Base-by-base conservation (phyloP, 2,888 invertebrate species). In the Sinohyriopsis cumingii region DNA sequence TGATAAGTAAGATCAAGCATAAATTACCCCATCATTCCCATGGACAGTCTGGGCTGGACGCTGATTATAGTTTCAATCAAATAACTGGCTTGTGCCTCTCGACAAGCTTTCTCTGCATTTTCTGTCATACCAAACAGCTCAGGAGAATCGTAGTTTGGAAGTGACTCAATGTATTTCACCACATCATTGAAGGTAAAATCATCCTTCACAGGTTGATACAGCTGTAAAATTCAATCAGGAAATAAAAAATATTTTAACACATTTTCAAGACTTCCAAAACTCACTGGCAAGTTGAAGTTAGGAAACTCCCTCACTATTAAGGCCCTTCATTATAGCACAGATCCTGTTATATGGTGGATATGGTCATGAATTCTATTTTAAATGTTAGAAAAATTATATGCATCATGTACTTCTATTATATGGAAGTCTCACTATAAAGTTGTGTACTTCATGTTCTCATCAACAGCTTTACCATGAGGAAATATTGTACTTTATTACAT, bases 101-200 rank as follows among this genome's bases (percentile, higher is more conserved):
- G 80, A 73, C 84, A 87, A 0, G 89, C 86, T 72, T 86, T 87
- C 78, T 90, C 88, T 0, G 90, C 89, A 77, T 88, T 89, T 56
- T 83, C 82, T 59, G 87, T 88, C 89, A 90, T 90, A 15, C 90
- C 90, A 82, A 89, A 89, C 68, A 89, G 73, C 65, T 87, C 86
- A 2, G 89, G 87, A 18, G 83, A 84, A 72, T 89, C 88, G 57
- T 84, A 81, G 65, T 81, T 81, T 0, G 90, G 90, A 54, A 89
- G 79, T 3, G 80, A 77, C 53, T 89, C 87, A 19, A 90, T 82
- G 65, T 82, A 84, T 0, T 74, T 75, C 57, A 79, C 69, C 54
- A 87, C 84, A 67, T 86, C 82, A 60, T 60, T 71, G 73, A 84
- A 87, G 20, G 75, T 74, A 68, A 78, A 77, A 60, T 71, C 70